Evolutionary conservation across 2,888 invertebrate genomes (phyloP), one percentile per base, ranked within the genome.

Genomic region (Leptura quadrifasciata): DNA sequence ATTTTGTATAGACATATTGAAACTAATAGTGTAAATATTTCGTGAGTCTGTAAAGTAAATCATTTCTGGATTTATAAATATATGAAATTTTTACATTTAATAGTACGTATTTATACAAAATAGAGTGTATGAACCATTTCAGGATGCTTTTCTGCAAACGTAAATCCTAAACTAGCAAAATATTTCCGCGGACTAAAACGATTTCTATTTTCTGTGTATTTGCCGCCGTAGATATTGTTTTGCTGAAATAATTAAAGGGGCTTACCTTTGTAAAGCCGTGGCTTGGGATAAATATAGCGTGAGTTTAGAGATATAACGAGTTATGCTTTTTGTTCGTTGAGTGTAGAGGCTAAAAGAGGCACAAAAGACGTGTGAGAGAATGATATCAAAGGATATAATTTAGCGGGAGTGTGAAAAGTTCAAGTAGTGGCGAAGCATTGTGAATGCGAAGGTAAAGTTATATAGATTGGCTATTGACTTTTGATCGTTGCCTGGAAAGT

Each of bases 381-480:
- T 64, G 61, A 74, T 73, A 76, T 76, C 72, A 76, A 76, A 76
- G 67, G 76, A 76, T 73, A 72, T 76, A 73, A 76, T 77, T 77
- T 72, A 73, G 72, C 52, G 18, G 61, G 68, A 64, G 76, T 68
- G 76, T 69, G 75, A 75, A 79, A 79, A 79, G 77, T 77, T 77
- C 71, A 74, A 77, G 77, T 79, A 77, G 77, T 76, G 74, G 71
- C 58, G 58, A 73, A 68, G 74, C 73, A 77, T 79, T 76, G 75
- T 76, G 79, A 78, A 80, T 80, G 80, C 78, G 80, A 75, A 81
- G 80, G 80, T 80, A 79, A 79, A 80, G 79, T 79, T 77, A 68
- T 81, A 82, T 83, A 83, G 84, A 86, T 86, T 86, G 85, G 81
- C 84, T 85, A 86, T 87, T 86, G 86, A 86, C 85, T 83, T 85